A percentile compares a stretch with the other conserved stretches of the same genome.
phyloP scores from a whole-genome alignment of 2,888 invertebrate genomes.

The Nezara viridula region DNA sequence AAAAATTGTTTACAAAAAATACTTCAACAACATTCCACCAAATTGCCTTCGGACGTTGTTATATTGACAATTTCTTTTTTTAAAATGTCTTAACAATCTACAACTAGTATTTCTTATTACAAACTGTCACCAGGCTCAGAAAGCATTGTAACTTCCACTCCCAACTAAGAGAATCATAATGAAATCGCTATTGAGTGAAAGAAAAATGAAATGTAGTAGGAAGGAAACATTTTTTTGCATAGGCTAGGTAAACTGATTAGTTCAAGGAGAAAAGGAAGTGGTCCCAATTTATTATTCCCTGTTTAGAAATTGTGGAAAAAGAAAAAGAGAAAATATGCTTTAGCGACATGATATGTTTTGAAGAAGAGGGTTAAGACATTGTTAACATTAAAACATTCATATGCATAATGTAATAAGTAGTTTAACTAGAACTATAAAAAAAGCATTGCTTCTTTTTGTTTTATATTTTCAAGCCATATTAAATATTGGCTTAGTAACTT shows the following conservation, averaged over 20 bases:
- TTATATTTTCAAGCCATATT: neutral
- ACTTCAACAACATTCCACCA: slow-evolving; percentile 52
- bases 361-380: slow-evolving; percentile 17
- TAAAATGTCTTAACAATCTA: slow-evolving; percentile 29
- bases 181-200: neutral
- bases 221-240: neutral
- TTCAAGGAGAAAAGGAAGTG: neutral
- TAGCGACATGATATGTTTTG: slow-evolving; percentile 7
- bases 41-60: slow-evolving; percentile 51
- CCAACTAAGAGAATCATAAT: slow-evolving; percentile 4
- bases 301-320: neutral
- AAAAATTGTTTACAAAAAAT: slow-evolving; percentile 58
- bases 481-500: neutral
- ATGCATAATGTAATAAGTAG: neutral
- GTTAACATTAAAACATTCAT: slow-evolving; percentile 16
- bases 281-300: slow-evolving; percentile 23
- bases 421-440: neutral
- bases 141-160: slow-evolving; percentile 23
- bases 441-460: slow-evolving; percentile 1
- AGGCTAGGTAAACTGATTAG: neutral
- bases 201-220: neutral
- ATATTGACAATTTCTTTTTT: slow-evolving; percentile 23
- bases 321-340: neutral
- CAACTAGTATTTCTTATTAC: slow-evolving; percentile 22
- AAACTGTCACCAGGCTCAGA: slow-evolving; percentile 34